Conservation (phyloP, 2,113 vertebrate genomes). For the Pipa parva region DNA sequence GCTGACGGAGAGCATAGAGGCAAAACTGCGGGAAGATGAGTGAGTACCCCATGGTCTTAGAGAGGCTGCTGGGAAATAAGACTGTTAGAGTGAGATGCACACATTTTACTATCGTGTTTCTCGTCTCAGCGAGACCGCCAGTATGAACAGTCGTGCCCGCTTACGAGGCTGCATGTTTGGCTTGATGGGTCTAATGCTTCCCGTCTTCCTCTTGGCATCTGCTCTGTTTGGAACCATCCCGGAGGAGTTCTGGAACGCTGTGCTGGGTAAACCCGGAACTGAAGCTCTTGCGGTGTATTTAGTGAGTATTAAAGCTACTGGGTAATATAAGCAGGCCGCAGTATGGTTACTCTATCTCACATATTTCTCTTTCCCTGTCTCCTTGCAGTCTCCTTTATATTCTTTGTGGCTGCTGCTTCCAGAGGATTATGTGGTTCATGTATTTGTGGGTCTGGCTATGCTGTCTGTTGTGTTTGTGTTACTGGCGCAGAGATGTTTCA, state of each 20-base stretch:
- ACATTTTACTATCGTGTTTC: not conserved
- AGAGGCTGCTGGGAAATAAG: not conserved
- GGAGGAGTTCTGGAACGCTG: conserved; percentile 52
- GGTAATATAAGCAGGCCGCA: too few relatives aligned
- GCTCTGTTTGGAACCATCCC: conserved; percentile 61
- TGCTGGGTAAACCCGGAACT: conserved; percentile 55
- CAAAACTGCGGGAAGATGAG: conserved; percentile 59
- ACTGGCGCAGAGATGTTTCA: conserved; percentile 61
- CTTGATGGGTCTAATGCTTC: conserved; percentile 63
- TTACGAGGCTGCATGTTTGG: conserved; percentile 66
- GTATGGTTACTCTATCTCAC: too few relatives aligned
- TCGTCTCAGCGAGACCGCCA: conserved; percentile 52
- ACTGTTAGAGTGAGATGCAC: too few relatives aligned
- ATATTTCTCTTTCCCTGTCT: not conserved
- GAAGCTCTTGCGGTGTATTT: conserved; percentile 60
- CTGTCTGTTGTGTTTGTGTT: conserved; percentile 67
- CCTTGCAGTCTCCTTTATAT: conserved; percentile 54
- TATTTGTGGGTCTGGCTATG: conserved; percentile 56
- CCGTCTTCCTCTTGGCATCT: conserved; percentile 59
- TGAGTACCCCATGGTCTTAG: conserved; percentile 23
- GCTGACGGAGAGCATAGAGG: conserved; percentile 60
- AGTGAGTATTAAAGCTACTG: too few relatives aligned
- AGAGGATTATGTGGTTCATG: conserved; percentile 56
- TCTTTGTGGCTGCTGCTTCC: conserved; percentile 56
- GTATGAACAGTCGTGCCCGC: conserved; percentile 58